These are phyloP conservation scores for Drosophila birchii DNA, from an alignment of 2,888 invertebrate genomes.

Conservation along the genomic window DNA sequence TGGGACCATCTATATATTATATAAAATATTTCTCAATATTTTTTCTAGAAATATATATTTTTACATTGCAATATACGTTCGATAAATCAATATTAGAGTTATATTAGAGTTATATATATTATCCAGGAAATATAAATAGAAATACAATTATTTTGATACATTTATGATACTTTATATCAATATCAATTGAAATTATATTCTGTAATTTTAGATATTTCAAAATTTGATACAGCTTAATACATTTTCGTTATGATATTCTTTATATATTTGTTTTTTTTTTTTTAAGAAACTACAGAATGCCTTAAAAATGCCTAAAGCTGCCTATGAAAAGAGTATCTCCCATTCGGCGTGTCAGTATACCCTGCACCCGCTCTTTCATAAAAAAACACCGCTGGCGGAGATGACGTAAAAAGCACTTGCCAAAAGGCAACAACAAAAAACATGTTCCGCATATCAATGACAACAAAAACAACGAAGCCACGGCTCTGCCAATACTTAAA, in stretches of 20 bases:
- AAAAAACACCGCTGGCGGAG: conserved; percentile 42
- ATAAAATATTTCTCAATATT: no score
- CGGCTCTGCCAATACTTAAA: conserved; percentile 29
- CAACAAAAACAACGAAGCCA: conserved; percentile 45
- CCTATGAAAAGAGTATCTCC: background rate
- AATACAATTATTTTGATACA: background rate
- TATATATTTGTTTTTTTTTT: no score
- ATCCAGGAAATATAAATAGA: no score
- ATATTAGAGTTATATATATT: no score
- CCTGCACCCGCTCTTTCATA: conserved; percentile 54
- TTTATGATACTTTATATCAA: no score
- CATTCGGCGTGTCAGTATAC: conserved; percentile 14
- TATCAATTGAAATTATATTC: no score
- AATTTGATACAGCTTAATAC: background rate
- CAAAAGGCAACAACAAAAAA: conserved; percentile 63
- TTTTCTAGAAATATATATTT: no score
- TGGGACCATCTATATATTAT: no score
- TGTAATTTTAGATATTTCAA: background rate
- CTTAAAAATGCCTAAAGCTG: background rate
- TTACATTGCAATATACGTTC: no score
- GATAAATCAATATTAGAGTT: no score
- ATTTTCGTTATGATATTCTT: background rate
- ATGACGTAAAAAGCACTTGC: conserved; percentile 68
- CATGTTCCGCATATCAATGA: conserved; percentile 79
- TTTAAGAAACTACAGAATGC: background rate